Conservation (phyloP, 2,888 invertebrate genomes). For the Liopterus haemorrhoidalis region DNA sequence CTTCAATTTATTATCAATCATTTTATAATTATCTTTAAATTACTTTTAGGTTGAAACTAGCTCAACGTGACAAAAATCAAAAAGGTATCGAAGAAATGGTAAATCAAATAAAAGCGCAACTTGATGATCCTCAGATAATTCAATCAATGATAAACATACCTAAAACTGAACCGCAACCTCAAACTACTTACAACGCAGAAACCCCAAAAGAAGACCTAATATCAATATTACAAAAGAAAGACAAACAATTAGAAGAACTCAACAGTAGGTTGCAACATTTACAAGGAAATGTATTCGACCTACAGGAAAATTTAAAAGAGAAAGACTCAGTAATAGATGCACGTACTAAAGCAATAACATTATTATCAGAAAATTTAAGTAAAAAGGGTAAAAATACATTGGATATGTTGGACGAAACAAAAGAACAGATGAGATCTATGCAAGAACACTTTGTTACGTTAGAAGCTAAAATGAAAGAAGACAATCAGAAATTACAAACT, state of each 20-base stretch:
- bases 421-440: slow-evolving; percentile 74
- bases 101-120: slow-evolving; percentile 50
- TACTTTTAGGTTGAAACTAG: slow-evolving; percentile 44
- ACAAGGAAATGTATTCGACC: slow-evolving; percentile 70
- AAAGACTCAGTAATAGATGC: slow-evolving; percentile 79
- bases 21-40: slow-evolving; percentile 11
- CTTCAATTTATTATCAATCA: too few species aligned
- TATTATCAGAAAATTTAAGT: slow-evolving; percentile 67
- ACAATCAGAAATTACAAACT: slow-evolving; percentile 53
- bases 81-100: slow-evolving; percentile 51
- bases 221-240: slow-evolving; percentile 53
- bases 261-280: slow-evolving; percentile 64
- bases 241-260: slow-evolving; percentile 59
- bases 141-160: slow-evolving; percentile 36
- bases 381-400: slow-evolving; percentile 67
- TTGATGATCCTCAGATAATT: slow-evolving; percentile 48
- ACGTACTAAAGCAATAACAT: slow-evolving; percentile 69
- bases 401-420: slow-evolving; percentile 70
- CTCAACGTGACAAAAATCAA: slow-evolving; percentile 50
- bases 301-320: slow-evolving; percentile 75
- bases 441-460: slow-evolving; percentile 68
- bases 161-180: slow-evolving; percentile 33
- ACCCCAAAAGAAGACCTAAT: slow-evolving; percentile 42
- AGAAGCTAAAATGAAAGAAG: slow-evolving; percentile 65
- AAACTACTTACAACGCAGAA: slow-evolving; percentile 32